Percentiles rank a stretch among this genome's conserved stretches.
Conservation (phyloP, 2,888 invertebrate species). For the Spodoptera littoralis region DNA sequence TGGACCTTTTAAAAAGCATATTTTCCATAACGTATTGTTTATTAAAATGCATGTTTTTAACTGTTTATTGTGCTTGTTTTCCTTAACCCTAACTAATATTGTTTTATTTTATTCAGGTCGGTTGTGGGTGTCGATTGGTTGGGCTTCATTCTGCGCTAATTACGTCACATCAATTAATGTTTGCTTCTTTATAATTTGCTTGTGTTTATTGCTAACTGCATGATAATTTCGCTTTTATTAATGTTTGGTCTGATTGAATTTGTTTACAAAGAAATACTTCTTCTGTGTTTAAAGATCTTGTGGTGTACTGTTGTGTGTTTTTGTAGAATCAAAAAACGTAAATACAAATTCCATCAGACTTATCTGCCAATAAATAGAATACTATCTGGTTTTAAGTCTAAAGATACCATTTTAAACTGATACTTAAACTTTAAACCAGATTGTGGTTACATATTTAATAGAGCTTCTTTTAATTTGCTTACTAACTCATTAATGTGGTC, state of each 20-base stretch:
- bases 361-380: too few relatives aligned
- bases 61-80: not conserved
- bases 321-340: not conserved
- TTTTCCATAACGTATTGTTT: too few relatives aligned
- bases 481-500: too few relatives aligned
- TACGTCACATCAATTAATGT: conserved; percentile 16
- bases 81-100: conserved; percentile 16
- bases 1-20: too few relatives aligned
- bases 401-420: not conserved
- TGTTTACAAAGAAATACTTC: not conserved
- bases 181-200: conserved; percentile 27
- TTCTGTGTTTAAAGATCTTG: too few relatives aligned
- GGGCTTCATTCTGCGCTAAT: conserved; percentile 39
- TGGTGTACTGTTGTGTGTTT: not conserved
- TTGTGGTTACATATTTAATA: not conserved
- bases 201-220: conserved; percentile 14
- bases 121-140: conserved; percentile 43
- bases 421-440: conserved; percentile 2
- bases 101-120: conserved; percentile 51
- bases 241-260: conserved; percentile 14
- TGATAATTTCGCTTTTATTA: conserved; percentile 4
- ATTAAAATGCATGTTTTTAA: not conserved
- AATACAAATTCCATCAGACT: conserved; percentile 7
- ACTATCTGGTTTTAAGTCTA: conserved; percentile 10
- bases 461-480: not conserved